phyloP scores from a whole-genome alignment of 1,140 invertebrate species.

The Danaus plexippus region DNA sequence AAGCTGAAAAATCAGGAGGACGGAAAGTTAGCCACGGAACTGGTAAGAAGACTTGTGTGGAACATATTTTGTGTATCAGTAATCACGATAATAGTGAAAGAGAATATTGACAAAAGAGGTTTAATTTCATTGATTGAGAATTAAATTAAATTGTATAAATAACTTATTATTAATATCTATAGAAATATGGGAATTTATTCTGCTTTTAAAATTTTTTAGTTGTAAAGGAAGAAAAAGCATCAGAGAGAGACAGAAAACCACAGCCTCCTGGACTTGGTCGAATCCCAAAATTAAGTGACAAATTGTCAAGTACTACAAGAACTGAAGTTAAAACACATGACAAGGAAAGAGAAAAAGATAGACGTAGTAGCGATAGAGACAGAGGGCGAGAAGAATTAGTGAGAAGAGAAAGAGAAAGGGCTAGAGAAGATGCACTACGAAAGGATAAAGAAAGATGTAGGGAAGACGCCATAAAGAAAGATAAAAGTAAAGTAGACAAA shows the following conservation, averaged over 20 bases:
- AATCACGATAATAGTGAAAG: no score
- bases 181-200: background rate
- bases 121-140: no score
- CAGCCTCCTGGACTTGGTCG: slow-evolving; percentile 46
- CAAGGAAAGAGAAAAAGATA: slow-evolving; percentile 35
- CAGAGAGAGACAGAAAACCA: slow-evolving; percentile 44
- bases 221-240: slow-evolving; percentile 35
- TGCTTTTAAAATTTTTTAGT: slow-evolving; percentile 29
- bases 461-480: slow-evolving; percentile 26
- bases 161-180: slow-evolving; percentile 1
- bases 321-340: slow-evolving; percentile 36
- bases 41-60: no score
- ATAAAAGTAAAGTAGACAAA: slow-evolving; percentile 32
- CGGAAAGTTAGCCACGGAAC: slow-evolving; percentile 33
- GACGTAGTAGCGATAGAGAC: slow-evolving; percentile 10
- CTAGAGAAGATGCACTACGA: slow-evolving; percentile 27
- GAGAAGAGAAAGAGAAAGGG: slow-evolving; percentile 21
- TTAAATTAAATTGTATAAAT: no score
- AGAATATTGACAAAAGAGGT: no score
- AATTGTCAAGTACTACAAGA: slow-evolving; percentile 30
- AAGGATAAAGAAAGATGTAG: slow-evolving; percentile 6
- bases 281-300: slow-evolving; percentile 70
- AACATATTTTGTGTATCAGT: no score
- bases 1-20: slow-evolving; percentile 40
- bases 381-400: slow-evolving; percentile 15